Base-by-base conservation (phyloP, 2,797 vertebrate species). In the Eulemur coronatus region DNA sequence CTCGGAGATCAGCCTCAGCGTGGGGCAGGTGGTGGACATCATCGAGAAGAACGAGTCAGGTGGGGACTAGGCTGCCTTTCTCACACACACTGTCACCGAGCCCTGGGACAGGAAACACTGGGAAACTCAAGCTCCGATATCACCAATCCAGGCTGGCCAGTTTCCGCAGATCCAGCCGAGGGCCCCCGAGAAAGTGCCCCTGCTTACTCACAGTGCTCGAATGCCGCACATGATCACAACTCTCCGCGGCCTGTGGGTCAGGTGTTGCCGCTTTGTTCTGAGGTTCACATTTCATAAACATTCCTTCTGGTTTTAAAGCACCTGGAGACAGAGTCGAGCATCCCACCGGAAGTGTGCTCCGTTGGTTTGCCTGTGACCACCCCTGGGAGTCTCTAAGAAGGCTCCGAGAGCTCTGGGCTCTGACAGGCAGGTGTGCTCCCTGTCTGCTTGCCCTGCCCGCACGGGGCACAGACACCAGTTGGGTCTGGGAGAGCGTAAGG, bases 11-110 rank as follows among this genome's bases (percentile, higher is more conserved):
- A 99, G 99, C 98, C 99, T 99, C 96, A 98, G 98, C 4, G 99
- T 99, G 96, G 99, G 99, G 59, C 99, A 99, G 98, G 98, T 99
- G 97, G 99, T 99, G 98, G 99, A 99, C 97, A 99, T 99, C 98
- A 99, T 99, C 73, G 99, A 99, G 99, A 99, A 99, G 98, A 99
- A 99, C 2, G 99, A 99, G 98, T 99, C 99, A 72, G 99, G 99
- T 99, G 98, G 98, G 98, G 82, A 15, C 41, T 0, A 3, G 43
- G 33, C 38, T 3, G 0, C 48, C 48, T 65, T 6, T 24, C 28
- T 52, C 3, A 1, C n/a, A 50, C 8, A 4, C 46, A 59, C 22
- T 2, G 20, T 48, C 75, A 2, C 86, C n/a, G 1, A 38, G 79
- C 7, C 91, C 30, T 7, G 3, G 59, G 43, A 24, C 13, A 8